These are phyloP conservation scores for Gymnoscopelus microlampas DNA, from an alignment of 2,797 vertebrate genomes.

Conservation along the genomic window DNA sequence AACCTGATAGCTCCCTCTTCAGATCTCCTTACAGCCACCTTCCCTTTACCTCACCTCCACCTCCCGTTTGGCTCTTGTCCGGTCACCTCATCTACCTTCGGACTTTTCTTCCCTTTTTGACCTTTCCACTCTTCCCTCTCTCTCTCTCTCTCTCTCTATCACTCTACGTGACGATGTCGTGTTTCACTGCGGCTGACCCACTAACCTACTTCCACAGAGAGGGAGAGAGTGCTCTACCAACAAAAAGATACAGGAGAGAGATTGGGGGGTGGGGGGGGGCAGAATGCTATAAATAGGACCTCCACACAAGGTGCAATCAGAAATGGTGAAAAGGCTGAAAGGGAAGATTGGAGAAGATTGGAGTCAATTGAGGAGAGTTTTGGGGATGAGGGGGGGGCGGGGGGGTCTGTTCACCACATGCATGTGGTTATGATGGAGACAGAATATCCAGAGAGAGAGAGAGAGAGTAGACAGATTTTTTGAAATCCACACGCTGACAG, in stretches of 20 bases:
- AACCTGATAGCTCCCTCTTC: background rate
- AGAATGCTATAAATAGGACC: slow-evolving; percentile 77
- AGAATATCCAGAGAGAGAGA: slow-evolving; percentile 11
- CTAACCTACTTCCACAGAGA: slow-evolving; percentile 77
- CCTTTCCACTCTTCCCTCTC: slow-evolving; percentile 45
- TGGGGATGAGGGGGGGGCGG: background rate
- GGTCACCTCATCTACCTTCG: slow-evolving; percentile 41
- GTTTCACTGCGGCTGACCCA: slow-evolving; percentile 65
- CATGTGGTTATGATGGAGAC: slow-evolving; percentile 32
- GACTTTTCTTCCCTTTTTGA: slow-evolving; percentile 32
- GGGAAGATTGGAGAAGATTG: slow-evolving; percentile 43
- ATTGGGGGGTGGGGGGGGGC: slow-evolving; percentile 42
- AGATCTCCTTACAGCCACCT: slow-evolving; percentile 8
- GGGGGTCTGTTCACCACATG: background rate
- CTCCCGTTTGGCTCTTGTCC: slow-evolving; percentile 48
- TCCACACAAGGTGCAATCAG: slow-evolving; percentile 65
- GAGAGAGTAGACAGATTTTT: slow-evolving; percentile 6
- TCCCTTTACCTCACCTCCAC: background rate
- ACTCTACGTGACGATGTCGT: slow-evolving; percentile 53
- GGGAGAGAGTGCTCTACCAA: slow-evolving; percentile 49
- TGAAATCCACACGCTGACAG: slow-evolving; percentile 20
- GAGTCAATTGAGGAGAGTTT: slow-evolving; percentile 39
- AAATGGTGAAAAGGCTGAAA: slow-evolving; percentile 52
- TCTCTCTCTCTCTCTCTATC: slow-evolving; percentile 43
- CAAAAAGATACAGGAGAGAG: slow-evolving; percentile 42